Conservation (phyloP, 2,797 vertebrate species). For the Hafferia zeledoni region DNA sequence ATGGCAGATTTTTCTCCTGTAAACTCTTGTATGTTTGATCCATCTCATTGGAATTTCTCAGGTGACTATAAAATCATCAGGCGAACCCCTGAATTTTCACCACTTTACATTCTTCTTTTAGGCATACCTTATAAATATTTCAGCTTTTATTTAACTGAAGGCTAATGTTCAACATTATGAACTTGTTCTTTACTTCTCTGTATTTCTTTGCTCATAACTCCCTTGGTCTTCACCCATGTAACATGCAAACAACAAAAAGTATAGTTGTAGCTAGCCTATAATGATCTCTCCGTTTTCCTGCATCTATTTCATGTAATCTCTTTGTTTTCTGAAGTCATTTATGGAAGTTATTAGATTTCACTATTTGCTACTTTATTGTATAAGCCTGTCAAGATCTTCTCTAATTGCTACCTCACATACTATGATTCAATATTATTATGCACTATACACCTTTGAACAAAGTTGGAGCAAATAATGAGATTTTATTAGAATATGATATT, state of each 20-base stretch:
- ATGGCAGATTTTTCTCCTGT: not conserved
- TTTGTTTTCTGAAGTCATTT: not conserved
- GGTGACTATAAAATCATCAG: not conserved
- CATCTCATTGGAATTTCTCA: not conserved
- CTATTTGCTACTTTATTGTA: not conserved
- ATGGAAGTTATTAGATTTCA: not conserved
- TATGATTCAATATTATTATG: not conserved
- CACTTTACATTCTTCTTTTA: not conserved
- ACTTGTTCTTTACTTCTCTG: not conserved
- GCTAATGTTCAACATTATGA: not conserved
- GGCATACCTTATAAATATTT: not conserved
- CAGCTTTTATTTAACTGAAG: not conserved
- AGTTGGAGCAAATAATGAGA: not conserved
- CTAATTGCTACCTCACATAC: not conserved
- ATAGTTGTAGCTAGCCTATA: not conserved
- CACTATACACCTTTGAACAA: not conserved
- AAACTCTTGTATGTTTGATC: not conserved
- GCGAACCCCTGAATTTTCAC: not conserved
- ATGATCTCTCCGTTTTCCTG: not conserved
- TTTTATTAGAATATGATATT: not conserved
- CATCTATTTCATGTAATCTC: not conserved
- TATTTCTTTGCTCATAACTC: not conserved
- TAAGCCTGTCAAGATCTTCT: not conserved
- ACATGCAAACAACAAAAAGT: not conserved
- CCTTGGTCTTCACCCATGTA: not conserved